These are phyloP conservation scores for Sebastes alutus DNA, from an alignment of 2,797 vertebrate species.

Conservation along the genomic window DNA sequence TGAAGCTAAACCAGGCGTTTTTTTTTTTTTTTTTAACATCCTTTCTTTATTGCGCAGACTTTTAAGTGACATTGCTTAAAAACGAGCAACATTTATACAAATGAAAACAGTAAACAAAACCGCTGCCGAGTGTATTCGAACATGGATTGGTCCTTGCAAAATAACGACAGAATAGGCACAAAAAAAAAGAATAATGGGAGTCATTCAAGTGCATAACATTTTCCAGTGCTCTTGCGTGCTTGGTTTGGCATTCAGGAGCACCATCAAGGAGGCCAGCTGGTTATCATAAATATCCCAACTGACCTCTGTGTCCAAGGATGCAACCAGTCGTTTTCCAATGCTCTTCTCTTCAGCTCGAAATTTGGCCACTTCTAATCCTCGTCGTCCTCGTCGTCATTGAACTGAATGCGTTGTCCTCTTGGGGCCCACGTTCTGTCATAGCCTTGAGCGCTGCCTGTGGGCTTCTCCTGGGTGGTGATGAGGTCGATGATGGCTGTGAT, in stretches of 20 bases:
- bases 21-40: neutral
- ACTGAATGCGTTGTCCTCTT: slow-evolving; percentile 51
- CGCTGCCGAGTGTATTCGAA: neutral
- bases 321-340: neutral
- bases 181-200: neutral
- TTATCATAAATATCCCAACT: slow-evolving; percentile 35
- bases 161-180: neutral
- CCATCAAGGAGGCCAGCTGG: neutral
- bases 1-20: neutral
- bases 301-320: slow-evolving; percentile 12
- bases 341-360: neutral
- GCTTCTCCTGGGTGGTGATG: slow-evolving; percentile 95
- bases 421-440: slow-evolving; percentile 48
- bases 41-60: slow-evolving; percentile 40
- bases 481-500: slow-evolving; percentile 96
- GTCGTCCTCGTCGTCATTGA: slow-evolving; percentile 59
- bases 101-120: neutral
- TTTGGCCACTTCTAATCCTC: slow-evolving; percentile 50
- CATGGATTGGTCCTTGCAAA: slow-evolving; percentile 29
- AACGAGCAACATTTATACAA: neutral
- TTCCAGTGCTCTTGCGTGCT: neutral
- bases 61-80: neutral
- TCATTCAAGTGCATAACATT: slow-evolving; percentile 26
- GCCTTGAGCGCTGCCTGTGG: slow-evolving; percentile 67
- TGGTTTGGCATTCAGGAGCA: slow-evolving; percentile 21